Evolutionary conservation across 2,888 invertebrate species (phyloP).

Genomic region (Clitarchus hookeri): DNA sequence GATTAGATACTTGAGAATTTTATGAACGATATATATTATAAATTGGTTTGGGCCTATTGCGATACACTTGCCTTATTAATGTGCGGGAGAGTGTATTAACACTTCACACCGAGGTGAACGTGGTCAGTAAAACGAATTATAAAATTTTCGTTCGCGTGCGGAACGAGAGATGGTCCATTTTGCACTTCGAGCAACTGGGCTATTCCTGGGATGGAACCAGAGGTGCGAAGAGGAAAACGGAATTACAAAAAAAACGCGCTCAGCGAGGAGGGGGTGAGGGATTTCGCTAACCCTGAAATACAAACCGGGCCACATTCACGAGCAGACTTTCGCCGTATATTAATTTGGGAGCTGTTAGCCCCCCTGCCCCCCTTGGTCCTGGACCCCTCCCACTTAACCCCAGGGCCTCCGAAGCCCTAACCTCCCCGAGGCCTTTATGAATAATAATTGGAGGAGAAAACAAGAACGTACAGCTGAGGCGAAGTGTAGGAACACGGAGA

Average conservation of each 20-base stretch:
- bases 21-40: too few relatives aligned
- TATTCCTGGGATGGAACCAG: slow-evolving; percentile 11
- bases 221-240: slow-evolving; percentile 2
- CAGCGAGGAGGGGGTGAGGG: slow-evolving; percentile 10
- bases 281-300: slow-evolving; percentile 25
- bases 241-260: background rate
- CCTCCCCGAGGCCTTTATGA: slow-evolving; percentile 32
- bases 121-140: too few relatives aligned
- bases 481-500: background rate
- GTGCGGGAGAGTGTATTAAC: too few relatives aligned
- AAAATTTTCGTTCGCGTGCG: background rate
- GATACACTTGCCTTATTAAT: too few relatives aligned
- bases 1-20: too few relatives aligned
- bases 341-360: slow-evolving; percentile 25
- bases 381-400: background rate
- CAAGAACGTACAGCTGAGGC: slow-evolving; percentile 31
- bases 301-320: slow-evolving; percentile 19
- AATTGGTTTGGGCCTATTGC: too few relatives aligned
- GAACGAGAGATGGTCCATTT: background rate
- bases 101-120: too few relatives aligned
- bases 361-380: background rate
- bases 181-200: background rate
- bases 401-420: background rate
- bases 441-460: slow-evolving; percentile 36
- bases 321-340: slow-evolving; percentile 23